These are phyloP conservation scores for Nyctalus aviator DNA, from an alignment of 2,797 vertebrate species.

Conservation along the genomic window DNA sequence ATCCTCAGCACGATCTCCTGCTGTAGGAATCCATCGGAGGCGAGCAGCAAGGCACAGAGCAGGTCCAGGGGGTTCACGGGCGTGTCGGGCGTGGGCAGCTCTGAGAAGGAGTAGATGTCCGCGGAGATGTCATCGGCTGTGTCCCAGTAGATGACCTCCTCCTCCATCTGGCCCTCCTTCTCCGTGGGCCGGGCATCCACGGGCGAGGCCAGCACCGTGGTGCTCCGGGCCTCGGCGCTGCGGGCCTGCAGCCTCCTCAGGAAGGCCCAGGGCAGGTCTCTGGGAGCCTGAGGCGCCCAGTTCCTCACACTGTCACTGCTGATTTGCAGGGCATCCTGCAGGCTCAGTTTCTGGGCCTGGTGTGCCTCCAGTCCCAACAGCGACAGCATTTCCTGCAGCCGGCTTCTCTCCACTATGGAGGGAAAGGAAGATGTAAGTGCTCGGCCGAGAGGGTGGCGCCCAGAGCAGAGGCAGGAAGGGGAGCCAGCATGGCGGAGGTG, in stretches of 20 bases:
- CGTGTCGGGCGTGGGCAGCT: constrained; percentile 57
- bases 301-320: constrained; percentile 78
- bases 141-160: constrained; percentile 75
- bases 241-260: constrained; percentile 85
- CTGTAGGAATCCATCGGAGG: constrained; percentile 89
- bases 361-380: constrained; percentile 83
- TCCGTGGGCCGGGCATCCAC: constrained; percentile 47
- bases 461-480: neutral
- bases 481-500: neutral
- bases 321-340: constrained; percentile 83
- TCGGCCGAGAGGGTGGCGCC: neutral
- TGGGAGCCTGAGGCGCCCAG: constrained; percentile 69
- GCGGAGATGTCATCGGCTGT: neutral
- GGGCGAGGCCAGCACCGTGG: constrained; percentile 52
- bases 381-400: constrained; percentile 82
- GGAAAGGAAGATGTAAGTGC: neutral
- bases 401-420: constrained; percentile 79
- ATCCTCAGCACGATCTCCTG: constrained; percentile 91
- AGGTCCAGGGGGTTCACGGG: constrained; percentile 89
- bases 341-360: constrained; percentile 83
- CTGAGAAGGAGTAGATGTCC: constrained; percentile 78
- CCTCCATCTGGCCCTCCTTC: constrained; percentile 75
- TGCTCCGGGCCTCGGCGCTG: constrained; percentile 82
- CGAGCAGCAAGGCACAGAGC: constrained; percentile 89
- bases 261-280: constrained; percentile 82